Conservation (phyloP, 2,888 invertebrate genomes). For the Tricholauxania praeusta region DNA sequence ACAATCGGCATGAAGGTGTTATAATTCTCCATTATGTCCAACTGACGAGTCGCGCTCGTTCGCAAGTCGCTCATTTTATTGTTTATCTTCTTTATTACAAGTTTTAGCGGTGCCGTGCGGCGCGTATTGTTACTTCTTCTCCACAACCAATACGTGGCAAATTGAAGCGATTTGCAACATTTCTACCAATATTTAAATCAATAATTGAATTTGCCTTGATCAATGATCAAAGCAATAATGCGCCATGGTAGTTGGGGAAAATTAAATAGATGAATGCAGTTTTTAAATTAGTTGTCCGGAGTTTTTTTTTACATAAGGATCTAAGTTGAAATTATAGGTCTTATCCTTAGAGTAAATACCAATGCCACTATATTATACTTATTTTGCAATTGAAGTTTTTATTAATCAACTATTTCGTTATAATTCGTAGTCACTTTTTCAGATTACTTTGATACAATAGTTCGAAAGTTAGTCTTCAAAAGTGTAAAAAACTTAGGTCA, state of each 20-base stretch:
- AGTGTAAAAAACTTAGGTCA: too few relatives aligned
- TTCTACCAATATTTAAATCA: slow-evolving; percentile 40
- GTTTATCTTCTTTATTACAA: slow-evolving; percentile 64
- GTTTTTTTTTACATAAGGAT: too few relatives aligned
- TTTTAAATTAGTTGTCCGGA: too few relatives aligned
- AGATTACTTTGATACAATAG: too few relatives aligned
- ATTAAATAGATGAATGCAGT: too few relatives aligned
- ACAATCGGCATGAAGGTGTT: slow-evolving; percentile 49
- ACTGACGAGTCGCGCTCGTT: slow-evolving; percentile 31
- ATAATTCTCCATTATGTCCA: slow-evolving; percentile 45
- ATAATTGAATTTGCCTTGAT: slow-evolving; percentile 36
- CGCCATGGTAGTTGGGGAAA: background rate
- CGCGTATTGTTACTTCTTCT: slow-evolving; percentile 54
- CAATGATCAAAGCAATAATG: background rate
- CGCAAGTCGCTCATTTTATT: slow-evolving; percentile 53
- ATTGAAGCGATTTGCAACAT: slow-evolving; percentile 37
- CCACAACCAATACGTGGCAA: slow-evolving; percentile 46
- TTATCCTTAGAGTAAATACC: too few relatives aligned
- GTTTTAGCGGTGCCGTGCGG: slow-evolving; percentile 49
- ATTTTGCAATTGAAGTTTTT: too few relatives aligned
- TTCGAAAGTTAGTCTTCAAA: too few relatives aligned
- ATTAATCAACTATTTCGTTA: too few relatives aligned
- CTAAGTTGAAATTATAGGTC: too few relatives aligned
- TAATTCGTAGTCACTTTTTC: too few relatives aligned
- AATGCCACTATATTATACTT: too few relatives aligned